phyloP scores from a whole-genome alignment of 2,888 invertebrate species.

The Trachelus troglodyta region DNA sequence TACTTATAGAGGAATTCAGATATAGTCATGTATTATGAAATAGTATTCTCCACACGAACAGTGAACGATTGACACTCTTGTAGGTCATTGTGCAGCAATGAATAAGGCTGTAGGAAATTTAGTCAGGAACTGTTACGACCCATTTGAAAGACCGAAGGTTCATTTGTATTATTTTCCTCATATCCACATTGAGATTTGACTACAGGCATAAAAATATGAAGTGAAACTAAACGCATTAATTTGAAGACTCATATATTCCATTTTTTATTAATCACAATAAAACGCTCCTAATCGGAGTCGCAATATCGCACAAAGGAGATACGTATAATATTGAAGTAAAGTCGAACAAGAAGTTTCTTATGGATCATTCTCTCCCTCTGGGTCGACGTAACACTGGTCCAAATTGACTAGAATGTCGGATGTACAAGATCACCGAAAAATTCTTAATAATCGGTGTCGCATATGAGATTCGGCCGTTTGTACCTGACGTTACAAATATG shows the following conservation, averaged over 20 bases:
- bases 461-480: neutral
- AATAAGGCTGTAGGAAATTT: neutral
- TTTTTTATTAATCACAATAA: neutral
- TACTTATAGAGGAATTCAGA: neutral
- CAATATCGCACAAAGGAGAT: neutral
- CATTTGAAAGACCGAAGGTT: neutral
- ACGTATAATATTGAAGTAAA: neutral
- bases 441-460: neutral
- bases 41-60: neutral
- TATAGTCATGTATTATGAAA: neutral
- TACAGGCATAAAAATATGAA: neutral
- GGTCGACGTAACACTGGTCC: neutral
- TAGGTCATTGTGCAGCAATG: neutral
- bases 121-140: neutral
- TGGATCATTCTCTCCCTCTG: neutral
- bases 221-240: neutral
- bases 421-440: neutral
- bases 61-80: neutral
- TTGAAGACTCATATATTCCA: neutral
- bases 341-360: neutral
- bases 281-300: neutral
- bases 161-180: neutral
- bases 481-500: neutral
- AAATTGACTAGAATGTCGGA: neutral
- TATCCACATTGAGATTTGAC: neutral